Base-by-base conservation (phyloP, 2,888 invertebrate genomes). In the Metopia argyrocephala region DNA sequence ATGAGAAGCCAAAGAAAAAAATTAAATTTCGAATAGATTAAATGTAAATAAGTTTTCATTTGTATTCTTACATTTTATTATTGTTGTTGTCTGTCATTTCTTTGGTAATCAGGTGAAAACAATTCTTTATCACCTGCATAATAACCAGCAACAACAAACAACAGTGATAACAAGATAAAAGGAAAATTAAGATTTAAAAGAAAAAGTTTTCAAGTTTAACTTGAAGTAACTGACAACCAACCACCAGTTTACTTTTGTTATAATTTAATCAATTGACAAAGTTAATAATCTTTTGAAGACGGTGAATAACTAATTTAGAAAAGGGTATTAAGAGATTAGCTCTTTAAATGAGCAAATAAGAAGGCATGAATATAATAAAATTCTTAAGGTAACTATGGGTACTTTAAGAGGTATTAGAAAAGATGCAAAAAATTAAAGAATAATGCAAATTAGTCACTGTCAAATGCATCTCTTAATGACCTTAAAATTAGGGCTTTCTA, bases 11-110 rank as follows among this genome's bases (percentile, higher is more conserved):
- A 71, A 74, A 56, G 75, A 76, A 71, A 79, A 80, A 76, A 76
- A 80, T 80, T n/a, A n/a, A 38, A 12, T 80, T 80, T 56, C 62
- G 76, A 80, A 80, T 66, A 80, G 76, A 76, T 80, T 80, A 71
- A 76, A 76, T 71, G 76, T 57, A 80, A 76, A 80, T 76, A 76
- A 76, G 71, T 71, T 70, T 74, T 56, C 56, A 4, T 54, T 27
- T 56, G 5, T 54, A 48, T 6, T 6, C 6, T 69, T 69, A 38
- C 62, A 62, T 76, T 76, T 76, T 15, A 38, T 38, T 38, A 38
- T 38, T 12, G 38, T 38, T 38, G 38, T 38, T 56, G 23, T 15
- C 20, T 4, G 2, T 61, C 31, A n/a, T 54, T 18, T 52, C 9
- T 5, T 27, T 5, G 20, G 50, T 66, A 78, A 65, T 78, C 64